phyloP scores from a whole-genome alignment of 2,113 vertebrate species.

The Murina feae region DNA sequence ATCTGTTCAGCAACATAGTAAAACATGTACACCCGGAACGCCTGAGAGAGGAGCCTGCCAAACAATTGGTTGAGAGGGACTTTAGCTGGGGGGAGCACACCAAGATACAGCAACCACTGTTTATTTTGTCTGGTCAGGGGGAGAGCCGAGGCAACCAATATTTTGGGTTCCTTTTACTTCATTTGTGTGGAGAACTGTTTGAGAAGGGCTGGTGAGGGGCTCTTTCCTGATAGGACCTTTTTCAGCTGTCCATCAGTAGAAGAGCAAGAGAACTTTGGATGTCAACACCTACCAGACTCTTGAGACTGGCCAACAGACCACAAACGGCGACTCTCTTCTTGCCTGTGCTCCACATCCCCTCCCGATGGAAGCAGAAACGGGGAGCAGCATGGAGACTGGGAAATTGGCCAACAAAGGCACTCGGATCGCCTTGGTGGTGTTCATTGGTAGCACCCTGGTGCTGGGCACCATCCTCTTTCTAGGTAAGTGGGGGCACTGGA shows the following conservation, averaged over 20 bases:
- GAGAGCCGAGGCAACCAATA: constrained; percentile 66
- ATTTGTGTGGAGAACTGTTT: constrained; percentile 62
- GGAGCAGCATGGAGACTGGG: constrained; percentile 53
- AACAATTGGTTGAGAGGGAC: constrained; percentile 58
- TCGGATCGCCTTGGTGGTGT: constrained; percentile 77
- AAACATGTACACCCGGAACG: constrained; percentile 75
- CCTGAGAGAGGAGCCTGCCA: constrained; percentile 79
- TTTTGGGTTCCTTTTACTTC: constrained; percentile 58
- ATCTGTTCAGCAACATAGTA: constrained; percentile 79
- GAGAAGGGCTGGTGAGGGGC: constrained; percentile 72
- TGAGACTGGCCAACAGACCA: constrained; percentile 65
- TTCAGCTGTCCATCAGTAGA: constrained; percentile 72
- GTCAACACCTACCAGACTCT: constrained; percentile 65
- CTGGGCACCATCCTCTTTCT: constrained; percentile 80
- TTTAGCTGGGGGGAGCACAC: constrained; percentile 69
- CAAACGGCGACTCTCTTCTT: constrained; percentile 55
- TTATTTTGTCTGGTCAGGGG: constrained; percentile 75
- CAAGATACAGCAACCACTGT: constrained; percentile 70
- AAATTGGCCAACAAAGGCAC: constrained; percentile 73
- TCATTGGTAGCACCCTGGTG: constrained; percentile 76
- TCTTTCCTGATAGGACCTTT: constrained; percentile 67
- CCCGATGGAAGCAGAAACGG: constrained; percentile 82
- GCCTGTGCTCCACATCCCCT: background rate
- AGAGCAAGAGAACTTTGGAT: constrained; percentile 71
- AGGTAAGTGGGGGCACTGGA: constrained; percentile 78